These are phyloP conservation scores for Aramus guarauna DNA, from an alignment of 2,113 vertebrate species.

Conservation along the genomic window DNA sequence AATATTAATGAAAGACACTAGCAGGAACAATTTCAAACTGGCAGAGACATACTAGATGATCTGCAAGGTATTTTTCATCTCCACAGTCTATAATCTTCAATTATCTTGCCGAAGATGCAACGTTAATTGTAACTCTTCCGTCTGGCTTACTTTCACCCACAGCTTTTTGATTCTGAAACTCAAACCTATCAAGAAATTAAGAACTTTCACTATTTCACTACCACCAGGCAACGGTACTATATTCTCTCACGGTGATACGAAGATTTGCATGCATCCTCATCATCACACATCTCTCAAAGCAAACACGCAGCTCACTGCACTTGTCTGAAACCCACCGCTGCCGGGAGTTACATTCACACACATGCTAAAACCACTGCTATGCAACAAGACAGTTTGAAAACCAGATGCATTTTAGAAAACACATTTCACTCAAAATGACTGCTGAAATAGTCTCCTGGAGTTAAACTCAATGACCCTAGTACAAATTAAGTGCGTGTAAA, in stretches of 20 bases:
- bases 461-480: conserved; percentile 26
- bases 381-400: not conserved
- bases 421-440: conserved; percentile 25
- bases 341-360: not conserved
- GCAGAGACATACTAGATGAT: not conserved
- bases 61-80: not conserved
- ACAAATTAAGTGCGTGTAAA: not conserved
- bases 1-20: not conserved
- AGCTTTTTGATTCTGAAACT: not conserved
- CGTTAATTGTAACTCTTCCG: not conserved
- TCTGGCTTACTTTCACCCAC: not conserved
- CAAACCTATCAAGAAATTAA: not conserved
- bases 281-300: not conserved
- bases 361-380: not conserved
- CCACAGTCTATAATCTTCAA: not conserved
- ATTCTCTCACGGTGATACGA: not conserved
- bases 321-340: not conserved
- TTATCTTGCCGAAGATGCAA: not conserved
- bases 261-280: not conserved
- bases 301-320: not conserved
- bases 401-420: conserved; percentile 9
- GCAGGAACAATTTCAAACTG: not conserved
- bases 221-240: not conserved
- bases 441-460: not conserved
- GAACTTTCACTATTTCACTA: not conserved